Evolutionary conservation across 2,113 vertebrate species (phyloP).

Genomic region (Corythoichthys haematopterus): DNA sequence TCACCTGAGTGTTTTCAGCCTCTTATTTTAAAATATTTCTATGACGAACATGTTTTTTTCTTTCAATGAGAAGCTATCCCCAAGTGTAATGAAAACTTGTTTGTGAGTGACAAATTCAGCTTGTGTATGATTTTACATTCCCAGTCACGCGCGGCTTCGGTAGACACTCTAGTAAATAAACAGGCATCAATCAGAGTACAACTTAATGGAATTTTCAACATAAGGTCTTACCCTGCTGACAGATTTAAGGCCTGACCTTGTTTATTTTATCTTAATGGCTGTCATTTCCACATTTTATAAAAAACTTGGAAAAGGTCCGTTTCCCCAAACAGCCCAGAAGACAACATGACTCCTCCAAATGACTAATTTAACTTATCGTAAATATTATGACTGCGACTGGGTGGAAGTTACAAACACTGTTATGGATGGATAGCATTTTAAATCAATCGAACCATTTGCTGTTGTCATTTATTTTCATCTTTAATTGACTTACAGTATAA

Average conservation of each 20-base stretch:
- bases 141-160: background rate
- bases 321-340: background rate
- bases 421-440: background rate
- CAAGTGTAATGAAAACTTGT: background rate
- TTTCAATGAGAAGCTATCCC: background rate
- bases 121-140: background rate
- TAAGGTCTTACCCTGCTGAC: background rate
- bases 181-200: background rate
- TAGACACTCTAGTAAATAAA: background rate
- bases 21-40: too few relatives aligned
- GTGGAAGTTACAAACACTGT: background rate
- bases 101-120: background rate
- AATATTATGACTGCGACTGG: background rate
- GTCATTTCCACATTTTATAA: background rate
- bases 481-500: background rate
- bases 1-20: too few relatives aligned
- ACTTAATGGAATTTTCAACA: background rate
- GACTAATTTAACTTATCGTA: background rate
- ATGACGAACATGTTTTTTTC: too few relatives aligned
- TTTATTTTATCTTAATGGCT: background rate
- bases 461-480: background rate
- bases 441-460: background rate
- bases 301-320: constrained; percentile 1
- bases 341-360: background rate
- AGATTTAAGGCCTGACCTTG: constrained; percentile 4